Conservation (phyloP, 2,113 vertebrate species). For the Xenus cinereus region DNA sequence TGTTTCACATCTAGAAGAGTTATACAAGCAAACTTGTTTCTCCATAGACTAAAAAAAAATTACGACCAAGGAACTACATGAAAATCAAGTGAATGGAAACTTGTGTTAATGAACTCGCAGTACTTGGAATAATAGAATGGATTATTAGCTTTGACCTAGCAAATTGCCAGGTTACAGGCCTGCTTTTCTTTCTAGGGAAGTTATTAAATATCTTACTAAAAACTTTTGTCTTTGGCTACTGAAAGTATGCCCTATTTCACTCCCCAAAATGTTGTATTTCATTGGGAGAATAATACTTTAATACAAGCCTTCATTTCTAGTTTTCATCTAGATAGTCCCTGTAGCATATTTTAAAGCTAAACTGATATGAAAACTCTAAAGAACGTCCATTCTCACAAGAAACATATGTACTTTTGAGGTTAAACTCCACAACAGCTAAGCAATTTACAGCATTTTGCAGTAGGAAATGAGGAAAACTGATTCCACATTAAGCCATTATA, state of each 20-base stretch:
- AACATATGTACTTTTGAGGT: not conserved
- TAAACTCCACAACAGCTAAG: not conserved
- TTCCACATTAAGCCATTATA: not conserved
- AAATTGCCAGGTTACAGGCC: not conserved
- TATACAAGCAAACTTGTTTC: not conserved
- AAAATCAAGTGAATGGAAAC: not conserved
- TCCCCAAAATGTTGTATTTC: not conserved
- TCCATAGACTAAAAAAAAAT: not conserved
- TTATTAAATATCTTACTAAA: not conserved
- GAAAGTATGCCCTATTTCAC: not conserved
- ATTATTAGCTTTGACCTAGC: not conserved
- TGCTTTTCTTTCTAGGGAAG: not conserved
- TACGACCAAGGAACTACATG: not conserved
- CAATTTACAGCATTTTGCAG: not conserved
- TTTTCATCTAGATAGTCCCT: not conserved
- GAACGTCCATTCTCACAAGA: not conserved
- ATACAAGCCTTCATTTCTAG: not conserved
- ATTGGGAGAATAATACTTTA: not conserved
- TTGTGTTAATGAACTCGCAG: not conserved
- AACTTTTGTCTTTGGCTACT: not conserved
- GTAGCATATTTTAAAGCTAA: not conserved
- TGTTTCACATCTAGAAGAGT: not conserved
- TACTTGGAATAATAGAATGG: not conserved
- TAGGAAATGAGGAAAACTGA: not conserved
- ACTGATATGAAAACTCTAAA: not conserved